Conservation (phyloP, 2,888 invertebrate genomes). For the Eilema caniola region DNA sequence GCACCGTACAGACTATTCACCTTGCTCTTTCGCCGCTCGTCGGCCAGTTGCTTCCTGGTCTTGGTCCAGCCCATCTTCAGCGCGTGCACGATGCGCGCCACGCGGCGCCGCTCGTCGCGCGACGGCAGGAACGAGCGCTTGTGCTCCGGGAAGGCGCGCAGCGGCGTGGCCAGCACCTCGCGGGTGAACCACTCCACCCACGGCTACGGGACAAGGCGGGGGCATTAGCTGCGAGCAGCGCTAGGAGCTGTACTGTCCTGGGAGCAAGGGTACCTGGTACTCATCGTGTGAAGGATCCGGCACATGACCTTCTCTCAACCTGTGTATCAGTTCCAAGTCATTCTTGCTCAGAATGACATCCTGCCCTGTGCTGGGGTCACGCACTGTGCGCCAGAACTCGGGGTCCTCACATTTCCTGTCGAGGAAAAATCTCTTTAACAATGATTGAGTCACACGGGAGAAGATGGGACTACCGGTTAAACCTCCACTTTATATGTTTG, state of each 20-base stretch:
- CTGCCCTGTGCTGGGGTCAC: constrained; percentile 97
- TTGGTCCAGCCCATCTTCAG: constrained; percentile 99
- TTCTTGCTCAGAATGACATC: constrained; percentile 95
- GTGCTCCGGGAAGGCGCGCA: constrained; percentile 97
- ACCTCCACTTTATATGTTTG: no score
- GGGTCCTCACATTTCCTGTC: constrained; percentile 93
- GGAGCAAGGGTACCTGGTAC: constrained; percentile 87
- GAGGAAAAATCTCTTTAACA: background rate
- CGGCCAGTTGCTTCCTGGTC: constrained; percentile 89
- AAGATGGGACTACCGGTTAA: background rate
- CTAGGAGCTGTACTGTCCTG: constrained; percentile 36
- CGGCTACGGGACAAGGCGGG: constrained; percentile 87
- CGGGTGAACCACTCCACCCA: constrained; percentile 98
- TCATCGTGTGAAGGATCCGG: constrained; percentile 93
- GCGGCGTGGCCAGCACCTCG: constrained; percentile 96
- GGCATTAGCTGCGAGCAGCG: background rate
- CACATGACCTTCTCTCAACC: constrained; percentile 92
- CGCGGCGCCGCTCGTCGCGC: constrained; percentile 92
- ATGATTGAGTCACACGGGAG: background rate
- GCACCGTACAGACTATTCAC: no score
- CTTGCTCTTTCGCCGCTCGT: constrained; percentile 85
- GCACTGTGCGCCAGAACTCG: constrained; percentile 98
- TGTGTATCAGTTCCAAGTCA: constrained; percentile 94
- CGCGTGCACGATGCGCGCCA: constrained; percentile 96
- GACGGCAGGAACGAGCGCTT: constrained; percentile 98